These are phyloP conservation scores for Parus major DNA, from an alignment of 2,113 vertebrate genomes.

Conservation along the genomic window DNA sequence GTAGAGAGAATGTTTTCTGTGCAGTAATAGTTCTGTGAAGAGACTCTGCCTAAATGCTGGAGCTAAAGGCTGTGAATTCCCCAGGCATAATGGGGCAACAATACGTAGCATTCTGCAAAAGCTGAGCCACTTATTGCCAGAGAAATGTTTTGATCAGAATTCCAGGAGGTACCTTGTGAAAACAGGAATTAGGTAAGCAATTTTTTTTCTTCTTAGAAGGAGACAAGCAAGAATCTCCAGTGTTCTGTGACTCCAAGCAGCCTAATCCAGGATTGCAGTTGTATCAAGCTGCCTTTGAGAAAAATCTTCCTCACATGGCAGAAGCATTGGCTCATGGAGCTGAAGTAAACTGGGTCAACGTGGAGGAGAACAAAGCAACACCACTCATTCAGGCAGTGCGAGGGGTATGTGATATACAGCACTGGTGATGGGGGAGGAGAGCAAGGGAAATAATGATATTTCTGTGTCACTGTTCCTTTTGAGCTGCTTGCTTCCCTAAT, in stretches of 20 bases:
- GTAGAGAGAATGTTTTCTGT: background rate
- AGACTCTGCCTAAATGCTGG: background rate
- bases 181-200: background rate
- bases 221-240: conserved; percentile 76
- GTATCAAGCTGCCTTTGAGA: conserved; percentile 87
- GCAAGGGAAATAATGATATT: background rate
- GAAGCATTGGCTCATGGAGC: conserved; percentile 93
- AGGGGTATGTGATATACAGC: conserved; percentile 80
- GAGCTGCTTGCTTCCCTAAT: background rate
- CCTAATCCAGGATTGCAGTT: conserved; percentile 86
- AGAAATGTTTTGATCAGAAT: background rate
- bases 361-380: conserved; percentile 86
- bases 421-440: background rate
- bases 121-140: background rate
- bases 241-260: conserved; percentile 81
- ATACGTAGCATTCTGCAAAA: background rate
- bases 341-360: conserved; percentile 93
- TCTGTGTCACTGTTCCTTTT: conserved; percentile 1
- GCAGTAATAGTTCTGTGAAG: background rate
- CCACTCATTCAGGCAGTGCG: conserved; percentile 95
- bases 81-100: background rate
- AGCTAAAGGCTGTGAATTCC: background rate
- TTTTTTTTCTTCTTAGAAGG: conserved; percentile 64
- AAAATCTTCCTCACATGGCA: conserved; percentile 93
- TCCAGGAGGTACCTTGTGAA: background rate